Base-by-base conservation (phyloP, 2,888 invertebrate genomes). In the Mythimna loreyi region DNA sequence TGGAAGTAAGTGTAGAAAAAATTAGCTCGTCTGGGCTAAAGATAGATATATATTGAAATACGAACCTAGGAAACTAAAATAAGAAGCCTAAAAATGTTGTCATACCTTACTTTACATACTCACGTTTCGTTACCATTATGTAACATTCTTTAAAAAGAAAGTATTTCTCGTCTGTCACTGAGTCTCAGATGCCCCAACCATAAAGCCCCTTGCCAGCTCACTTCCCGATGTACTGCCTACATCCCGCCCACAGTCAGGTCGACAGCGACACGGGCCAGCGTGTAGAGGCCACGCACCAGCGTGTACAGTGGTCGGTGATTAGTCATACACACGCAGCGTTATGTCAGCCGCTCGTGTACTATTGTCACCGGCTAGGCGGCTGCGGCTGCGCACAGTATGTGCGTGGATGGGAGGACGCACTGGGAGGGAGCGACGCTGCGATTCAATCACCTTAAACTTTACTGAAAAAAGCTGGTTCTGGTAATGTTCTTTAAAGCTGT, bases 281-380 rank as follows among this genome's bases (percentile, higher is more conserved):
- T 21, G 58, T 53, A 62, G 43, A 23, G 36, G 33, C 30, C 33
- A 56, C 30, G 43, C 16, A 49, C 47, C 58, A 43, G 36, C 36
- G 69, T 63, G 59, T 45, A 56, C 59, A 36, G 55, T 62, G 64
- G 43, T 69, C 68, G 55, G 36, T 80, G 71, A 84, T 83, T 84
- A 84, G 83, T 82, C 80, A 84, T 75, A 84, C 80, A 74, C 78
- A 83, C 81, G 71, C 80, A 72, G 83, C 75, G 57, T 80, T 84
- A 80, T 84, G 83, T 80, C 74, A 79, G 69, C 53, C 65, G 33
- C 67, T 61, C 59, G 59, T 69, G 71, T 76, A 74, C 73, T 70
- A 77, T 81, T 84, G 83, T 84, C 73, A 68, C 61, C 56, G 43
- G 21, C 55, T 21, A 33, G 55, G 33, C 55, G 55, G 60, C 61